Conservation (phyloP, 2,797 vertebrate species). For the Aldrovandia affinis region DNA sequence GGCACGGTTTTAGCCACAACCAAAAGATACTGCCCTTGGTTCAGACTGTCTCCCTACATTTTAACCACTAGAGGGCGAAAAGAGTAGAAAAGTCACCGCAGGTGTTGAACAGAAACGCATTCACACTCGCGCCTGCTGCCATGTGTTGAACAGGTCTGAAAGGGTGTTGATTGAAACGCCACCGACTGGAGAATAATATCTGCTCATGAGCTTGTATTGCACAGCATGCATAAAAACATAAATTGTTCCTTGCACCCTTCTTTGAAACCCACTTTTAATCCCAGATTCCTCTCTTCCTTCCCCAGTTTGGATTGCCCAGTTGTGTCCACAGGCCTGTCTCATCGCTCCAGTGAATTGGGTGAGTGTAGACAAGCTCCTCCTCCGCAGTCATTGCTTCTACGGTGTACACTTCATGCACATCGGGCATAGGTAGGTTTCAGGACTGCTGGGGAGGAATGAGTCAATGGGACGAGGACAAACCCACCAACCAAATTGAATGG, state of each 20-base stretch:
- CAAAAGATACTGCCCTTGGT: background rate
- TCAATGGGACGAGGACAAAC: background rate
- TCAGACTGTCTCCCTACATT: constrained; percentile 22
- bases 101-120: background rate
- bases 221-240: background rate
- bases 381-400: background rate
- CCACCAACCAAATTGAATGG: too few species aligned
- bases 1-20: constrained; percentile 37
- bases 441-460: background rate
- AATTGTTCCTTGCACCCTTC: too few species aligned
- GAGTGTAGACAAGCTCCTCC: too few species aligned
- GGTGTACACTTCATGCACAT: too few species aligned
- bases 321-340: too few species aligned
- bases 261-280: background rate
- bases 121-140: background rate
- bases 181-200: background rate
- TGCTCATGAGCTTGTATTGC: background rate
- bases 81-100: background rate
- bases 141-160: background rate
- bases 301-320: too few species aligned
- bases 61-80: constrained; percentile 28
- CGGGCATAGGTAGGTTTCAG: background rate
- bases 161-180: background rate
- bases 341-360: too few species aligned
- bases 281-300: background rate